Evolutionary conservation across 1,140 invertebrate genomes (phyloP).

Genomic region (Hesperophylax magnus): DNA sequence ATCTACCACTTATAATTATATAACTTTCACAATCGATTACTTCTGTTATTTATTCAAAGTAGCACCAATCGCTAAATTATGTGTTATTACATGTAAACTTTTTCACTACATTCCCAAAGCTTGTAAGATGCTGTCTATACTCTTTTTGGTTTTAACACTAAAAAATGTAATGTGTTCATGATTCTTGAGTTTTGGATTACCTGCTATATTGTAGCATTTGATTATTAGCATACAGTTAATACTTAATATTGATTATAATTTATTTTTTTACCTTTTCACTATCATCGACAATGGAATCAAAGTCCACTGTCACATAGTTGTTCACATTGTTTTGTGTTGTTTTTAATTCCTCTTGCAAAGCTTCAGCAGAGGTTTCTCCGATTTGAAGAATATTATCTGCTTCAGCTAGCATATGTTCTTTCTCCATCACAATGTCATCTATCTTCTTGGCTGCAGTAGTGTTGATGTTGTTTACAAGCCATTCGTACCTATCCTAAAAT

Average conservation of each 20-base stretch:
- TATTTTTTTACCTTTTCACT: constrained; percentile 60
- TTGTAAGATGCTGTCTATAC: no score
- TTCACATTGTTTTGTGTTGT: constrained; percentile 62
- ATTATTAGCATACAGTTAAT: no score
- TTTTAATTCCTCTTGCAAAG: constrained; percentile 62
- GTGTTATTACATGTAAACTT: no score
- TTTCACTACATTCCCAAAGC: no score
- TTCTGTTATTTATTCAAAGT: no score
- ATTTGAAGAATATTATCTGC: constrained; percentile 62
- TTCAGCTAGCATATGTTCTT: constrained; percentile 62
- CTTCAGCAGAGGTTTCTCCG: constrained; percentile 62
- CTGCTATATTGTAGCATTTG: no score
- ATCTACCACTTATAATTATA: no score
- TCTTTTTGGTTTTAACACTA: no score
- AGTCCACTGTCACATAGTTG: constrained; percentile 59
- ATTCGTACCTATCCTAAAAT: constrained; percentile 66
- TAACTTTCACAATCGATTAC: no score
- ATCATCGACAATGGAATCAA: constrained; percentile 59
- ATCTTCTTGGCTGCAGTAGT: constrained; percentile 68
- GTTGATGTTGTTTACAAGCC: constrained; percentile 67
- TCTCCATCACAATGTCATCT: constrained; percentile 63
- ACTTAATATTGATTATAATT: not conserved
- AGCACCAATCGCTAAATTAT: no score
- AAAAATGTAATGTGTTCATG: no score
- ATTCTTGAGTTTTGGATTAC: no score